Evolutionary conservation across 2,888 invertebrate genomes (phyloP), one percentile per base, ranked within the genome.

Genomic region (Drosophila helvetica): DNA sequence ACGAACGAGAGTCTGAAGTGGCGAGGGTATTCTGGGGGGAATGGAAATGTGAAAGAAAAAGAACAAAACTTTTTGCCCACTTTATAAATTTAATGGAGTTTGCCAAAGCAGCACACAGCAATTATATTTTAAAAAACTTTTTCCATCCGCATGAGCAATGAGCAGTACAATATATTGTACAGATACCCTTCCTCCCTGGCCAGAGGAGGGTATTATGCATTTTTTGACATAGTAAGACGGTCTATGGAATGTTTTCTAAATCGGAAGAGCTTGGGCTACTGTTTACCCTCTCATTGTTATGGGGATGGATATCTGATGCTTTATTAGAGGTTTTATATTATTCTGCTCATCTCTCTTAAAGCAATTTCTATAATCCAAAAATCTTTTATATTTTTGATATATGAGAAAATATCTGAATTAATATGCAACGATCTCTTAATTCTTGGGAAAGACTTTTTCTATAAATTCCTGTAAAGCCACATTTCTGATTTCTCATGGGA

Each of bases 91-190:
- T 73, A 88, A 86, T 82, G 67, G 70, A 72, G 67, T 68, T 79
- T 54, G 73, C 72, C 74, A 69, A 79, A 72, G 69, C 73, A 80
- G 78, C 53, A 42, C 68, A 65, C 66, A 65, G 86, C 86, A 83
- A 88, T 88, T 88, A 86, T 86, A 80, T 76, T 82, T 88, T 56
- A 64, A 77, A 64, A 77, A 88, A 88, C 68, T 82, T 85, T 82
- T 87, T 84, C 75, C 70, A 67, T 75, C 69, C 54, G 57, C 57
- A 62, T 58, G 58, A 38, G 42, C 42, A 58, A 22, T 25, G 66
- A 48, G 33, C 12, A 18, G 46, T 57, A 56, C 53, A 22, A n/a
- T 30, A 48, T 6, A 9, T 54, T 46, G 9, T 12, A 43, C 27
- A 27, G 27, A 27, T 38, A 38, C 38, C 15, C 38, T 33, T 15